Conservation (phyloP, 2,797 vertebrate species). For the Trematomus bernacchii region DNA sequence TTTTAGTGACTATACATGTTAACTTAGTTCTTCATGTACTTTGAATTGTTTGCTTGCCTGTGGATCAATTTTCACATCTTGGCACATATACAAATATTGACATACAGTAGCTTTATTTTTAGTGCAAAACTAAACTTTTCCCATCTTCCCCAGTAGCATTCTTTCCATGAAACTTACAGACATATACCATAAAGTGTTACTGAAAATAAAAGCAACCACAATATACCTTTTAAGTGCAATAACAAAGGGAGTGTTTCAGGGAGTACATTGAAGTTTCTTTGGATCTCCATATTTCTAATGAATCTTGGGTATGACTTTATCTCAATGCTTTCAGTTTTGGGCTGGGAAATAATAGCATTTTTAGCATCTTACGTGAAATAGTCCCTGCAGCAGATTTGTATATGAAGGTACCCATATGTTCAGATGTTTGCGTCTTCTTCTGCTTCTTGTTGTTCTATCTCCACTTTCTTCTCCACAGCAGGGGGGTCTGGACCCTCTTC, state of each 20-base stretch:
- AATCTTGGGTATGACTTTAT: neutral
- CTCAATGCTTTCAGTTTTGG: neutral
- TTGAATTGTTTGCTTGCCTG: neutral
- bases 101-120: no score
- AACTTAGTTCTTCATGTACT: neutral
- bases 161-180: neutral
- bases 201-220: neutral
- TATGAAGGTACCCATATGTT: neutral
- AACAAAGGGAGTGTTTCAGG: no score
- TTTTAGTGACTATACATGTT: neutral
- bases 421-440: neutral
- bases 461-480: neutral
- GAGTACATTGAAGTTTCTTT: no score
- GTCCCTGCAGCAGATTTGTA: neutral
- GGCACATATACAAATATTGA: no score
- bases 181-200: neutral
- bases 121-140: neutral
- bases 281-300: neutral
- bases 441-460: neutral
- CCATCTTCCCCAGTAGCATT: neutral
- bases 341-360: neutral
- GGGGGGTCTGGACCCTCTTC: slow-evolving; percentile 52
- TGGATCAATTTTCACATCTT: neutral
- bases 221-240: no score
- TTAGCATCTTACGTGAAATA: no score